phyloP scores from a whole-genome alignment of 1,140 invertebrate genomes.

The Ericerus pela region DNA sequence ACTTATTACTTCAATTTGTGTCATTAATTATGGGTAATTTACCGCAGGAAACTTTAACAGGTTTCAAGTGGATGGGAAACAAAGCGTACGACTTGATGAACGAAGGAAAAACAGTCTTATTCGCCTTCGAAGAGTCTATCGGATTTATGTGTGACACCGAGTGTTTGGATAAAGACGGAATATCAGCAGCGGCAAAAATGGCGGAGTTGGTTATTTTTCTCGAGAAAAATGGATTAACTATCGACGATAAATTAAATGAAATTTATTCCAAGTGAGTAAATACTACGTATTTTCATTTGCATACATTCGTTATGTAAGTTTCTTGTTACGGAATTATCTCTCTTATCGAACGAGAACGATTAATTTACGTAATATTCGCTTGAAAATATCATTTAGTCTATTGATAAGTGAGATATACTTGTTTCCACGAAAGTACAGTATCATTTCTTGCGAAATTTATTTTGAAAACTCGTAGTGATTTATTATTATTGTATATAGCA shows the following conservation, averaged over 20 bases:
- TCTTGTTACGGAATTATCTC: no score
- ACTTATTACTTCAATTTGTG: not conserved
- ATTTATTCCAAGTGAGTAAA: conserved; percentile 43
- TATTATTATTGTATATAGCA: no score
- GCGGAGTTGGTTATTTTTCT: conserved; percentile 69
- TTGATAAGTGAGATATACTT: no score
- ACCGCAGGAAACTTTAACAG: conserved; percentile 81
- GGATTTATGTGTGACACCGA: conserved; percentile 83
- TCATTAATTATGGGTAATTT: conserved; percentile 15
- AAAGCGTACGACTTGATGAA: conserved; percentile 50
- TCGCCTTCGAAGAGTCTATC: conserved; percentile 90
- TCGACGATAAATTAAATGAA: conserved; percentile 51
- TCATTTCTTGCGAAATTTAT: no score
- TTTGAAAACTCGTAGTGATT: no score
- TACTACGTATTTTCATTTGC: no score
- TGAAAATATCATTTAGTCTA: no score
- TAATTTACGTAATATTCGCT: no score
- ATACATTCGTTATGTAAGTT: no score
- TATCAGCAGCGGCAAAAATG: conserved; percentile 63
- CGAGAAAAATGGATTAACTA: conserved; percentile 27
- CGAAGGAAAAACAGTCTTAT: conserved; percentile 59
- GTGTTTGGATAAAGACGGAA: conserved; percentile 91
- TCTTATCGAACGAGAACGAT: no score
- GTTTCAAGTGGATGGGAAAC: conserved; percentile 99
- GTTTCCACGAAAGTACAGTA: no score